Evolutionary conservation across 2,113 vertebrate genomes (phyloP).

Genomic region (Puma concolor): DNA sequence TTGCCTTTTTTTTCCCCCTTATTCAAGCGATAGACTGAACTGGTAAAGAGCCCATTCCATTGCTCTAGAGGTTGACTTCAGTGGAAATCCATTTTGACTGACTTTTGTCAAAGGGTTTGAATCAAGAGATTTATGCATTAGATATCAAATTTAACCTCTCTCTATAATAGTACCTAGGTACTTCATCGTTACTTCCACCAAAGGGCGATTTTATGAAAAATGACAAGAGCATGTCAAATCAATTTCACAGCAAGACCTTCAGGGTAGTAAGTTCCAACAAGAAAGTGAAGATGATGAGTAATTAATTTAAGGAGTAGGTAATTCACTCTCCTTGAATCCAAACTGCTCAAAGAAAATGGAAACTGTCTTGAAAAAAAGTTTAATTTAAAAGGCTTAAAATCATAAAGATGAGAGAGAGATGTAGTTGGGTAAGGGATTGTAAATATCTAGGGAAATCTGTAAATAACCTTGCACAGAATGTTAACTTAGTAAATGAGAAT

Average conservation of each 20-base stretch:
- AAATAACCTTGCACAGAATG: background rate
- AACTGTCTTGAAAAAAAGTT: background rate
- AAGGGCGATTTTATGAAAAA: background rate
- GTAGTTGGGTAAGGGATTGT: background rate
- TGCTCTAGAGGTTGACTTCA: background rate
- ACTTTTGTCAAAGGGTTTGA: background rate
- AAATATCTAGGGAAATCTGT: background rate
- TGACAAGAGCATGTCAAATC: background rate
- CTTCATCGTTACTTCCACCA: background rate
- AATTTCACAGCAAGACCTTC: background rate
- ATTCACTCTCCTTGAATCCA: background rate
- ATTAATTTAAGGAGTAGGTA: background rate
- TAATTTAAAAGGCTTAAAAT: conserved; percentile 24
- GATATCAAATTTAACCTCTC: background rate
- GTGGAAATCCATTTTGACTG: background rate
- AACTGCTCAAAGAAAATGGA: background rate
- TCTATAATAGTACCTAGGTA: background rate
- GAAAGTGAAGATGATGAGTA: background rate
- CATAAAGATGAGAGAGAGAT: background rate
- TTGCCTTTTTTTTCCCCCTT: background rate
- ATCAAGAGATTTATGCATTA: background rate
- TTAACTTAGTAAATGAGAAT: background rate
- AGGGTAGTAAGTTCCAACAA: background rate
- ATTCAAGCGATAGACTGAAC: background rate
- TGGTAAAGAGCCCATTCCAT: background rate